Conservation (phyloP, 1,140 invertebrate genomes). For the Drosophila pseudoananassae region DNA sequence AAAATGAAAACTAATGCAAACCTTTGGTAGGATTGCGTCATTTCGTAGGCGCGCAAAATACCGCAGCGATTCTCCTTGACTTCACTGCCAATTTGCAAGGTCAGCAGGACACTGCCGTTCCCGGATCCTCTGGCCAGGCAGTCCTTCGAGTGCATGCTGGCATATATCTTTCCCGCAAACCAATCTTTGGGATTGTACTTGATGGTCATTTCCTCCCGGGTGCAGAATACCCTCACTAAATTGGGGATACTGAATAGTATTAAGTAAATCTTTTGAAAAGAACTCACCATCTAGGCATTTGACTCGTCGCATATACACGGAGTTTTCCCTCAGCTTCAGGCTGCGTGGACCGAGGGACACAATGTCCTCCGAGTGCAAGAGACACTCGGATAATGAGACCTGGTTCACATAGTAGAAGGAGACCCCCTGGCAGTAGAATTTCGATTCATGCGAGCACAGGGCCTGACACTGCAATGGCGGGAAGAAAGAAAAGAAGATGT, state of each 20-base stretch:
- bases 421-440: slow-evolving; percentile 81
- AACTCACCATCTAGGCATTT: slow-evolving; percentile 85
- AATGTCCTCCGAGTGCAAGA: slow-evolving; percentile 85
- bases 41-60: slow-evolving; percentile 76
- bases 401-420: slow-evolving; percentile 68
- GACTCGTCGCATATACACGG: slow-evolving; percentile 84
- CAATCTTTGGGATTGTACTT: slow-evolving; percentile 85
- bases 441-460: slow-evolving; percentile 70
- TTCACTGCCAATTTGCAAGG: slow-evolving; percentile 74
- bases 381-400: slow-evolving; percentile 75
- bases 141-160: slow-evolving; percentile 86
- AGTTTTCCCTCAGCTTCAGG: slow-evolving; percentile 70
- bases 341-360: slow-evolving; percentile 85
- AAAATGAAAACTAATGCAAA: not conserved
- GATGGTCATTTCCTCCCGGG: slow-evolving; percentile 85
- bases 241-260: not conserved
- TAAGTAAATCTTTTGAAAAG: not conserved
- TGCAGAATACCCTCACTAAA: slow-evolving; percentile 87
- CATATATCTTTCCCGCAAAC: slow-evolving; percentile 87
- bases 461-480: slow-evolving; percentile 71
- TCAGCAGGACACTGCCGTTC: slow-evolving; percentile 65
- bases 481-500: not conserved
- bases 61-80: slow-evolving; percentile 78
- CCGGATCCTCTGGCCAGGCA: slow-evolving; percentile 84
- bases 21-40: slow-evolving; percentile 73